Evolutionary conservation across 1,140 invertebrate species (phyloP), one percentile per base, ranked within the genome.

Genomic region (Bombus turneri): DNA sequence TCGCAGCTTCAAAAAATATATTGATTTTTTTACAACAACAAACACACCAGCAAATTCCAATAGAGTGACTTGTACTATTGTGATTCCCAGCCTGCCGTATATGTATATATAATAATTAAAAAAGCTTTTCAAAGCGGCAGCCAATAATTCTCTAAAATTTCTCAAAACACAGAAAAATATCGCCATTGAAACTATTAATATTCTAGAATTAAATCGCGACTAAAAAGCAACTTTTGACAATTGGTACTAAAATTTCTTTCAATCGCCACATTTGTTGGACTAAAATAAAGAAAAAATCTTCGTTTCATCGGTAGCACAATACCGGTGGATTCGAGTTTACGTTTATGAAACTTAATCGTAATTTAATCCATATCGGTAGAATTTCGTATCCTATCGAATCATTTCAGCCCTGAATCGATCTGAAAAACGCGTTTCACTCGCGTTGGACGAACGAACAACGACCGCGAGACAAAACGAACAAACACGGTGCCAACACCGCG

Each of bases 251-350:
- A 47, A 74, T 74, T 34, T 12, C 41, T 9, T 69, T 39, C 34
- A 3, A 28, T 22, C 10, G 0, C 3, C 3, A 69, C 22, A 1
- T 10, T 69, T 1, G 10, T 12, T 39, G 1, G 3, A 28, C 8
- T 3, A 25, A 28, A 28, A 39, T 15, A 10, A 43, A 31, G 39
- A 22, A 31, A 43, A 18, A 22, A 31, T 22, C 12, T 18, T 41
- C n/a, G 28, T 47, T n/a, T 73, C 15, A 18, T 3, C 8, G n/a
- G 3, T 1, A 6, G 34, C 34, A 2, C 5, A 18, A 1, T n/a
- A 31, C 18, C 34, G 31, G 15, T 22, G 39, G 13, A 43, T 43
- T n/a, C 28, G 37, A 47, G 39, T 34, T 34, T 47, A 47, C 8
- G n/a, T 31, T 59, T 0, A n/a, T 8, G 34, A 13, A 76, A 13